Evolutionary conservation across 2,113 vertebrate genomes (phyloP).

Genomic region (Rhegmatorhina hoffmannsi): DNA sequence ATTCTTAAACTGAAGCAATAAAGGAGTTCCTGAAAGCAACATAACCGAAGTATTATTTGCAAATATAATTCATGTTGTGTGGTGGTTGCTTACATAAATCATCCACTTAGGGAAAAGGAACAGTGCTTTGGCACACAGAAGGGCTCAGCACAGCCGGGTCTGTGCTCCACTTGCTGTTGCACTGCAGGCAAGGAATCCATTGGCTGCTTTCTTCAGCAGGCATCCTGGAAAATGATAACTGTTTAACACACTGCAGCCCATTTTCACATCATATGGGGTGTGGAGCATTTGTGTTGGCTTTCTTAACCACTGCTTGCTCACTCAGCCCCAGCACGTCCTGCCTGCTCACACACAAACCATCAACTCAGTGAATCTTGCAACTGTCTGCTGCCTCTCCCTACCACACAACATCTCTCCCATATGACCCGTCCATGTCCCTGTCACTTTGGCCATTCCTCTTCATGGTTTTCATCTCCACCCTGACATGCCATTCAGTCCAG

Average conservation of each 20-base stretch:
- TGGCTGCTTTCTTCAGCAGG: not conserved
- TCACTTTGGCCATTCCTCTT: not conserved
- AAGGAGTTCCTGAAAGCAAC: not conserved
- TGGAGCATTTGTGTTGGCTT: not conserved
- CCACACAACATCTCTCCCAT: not conserved
- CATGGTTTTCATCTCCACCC: not conserved
- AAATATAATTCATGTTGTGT: not conserved
- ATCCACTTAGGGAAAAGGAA: not conserved
- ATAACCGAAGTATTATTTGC: not conserved
- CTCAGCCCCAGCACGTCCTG: not conserved
- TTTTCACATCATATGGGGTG: not conserved
- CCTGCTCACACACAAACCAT: not conserved
- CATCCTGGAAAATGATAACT: not conserved
- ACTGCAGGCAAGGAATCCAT: not conserved
- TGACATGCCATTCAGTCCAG: not conserved
- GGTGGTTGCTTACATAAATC: not conserved
- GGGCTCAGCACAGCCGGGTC: not conserved
- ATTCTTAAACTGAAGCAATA: not conserved
- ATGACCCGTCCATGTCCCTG: rapidly evolving
- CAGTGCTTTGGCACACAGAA: not conserved
- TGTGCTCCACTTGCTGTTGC: not conserved
- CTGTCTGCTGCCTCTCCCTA: not conserved
- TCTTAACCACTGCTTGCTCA: not conserved
- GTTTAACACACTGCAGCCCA: not conserved
- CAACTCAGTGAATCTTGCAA: not conserved